Percentiles rank a stretch among this genome's conserved stretches.
Evolutionary conservation across 2,888 invertebrate genomes (phyloP).

Genomic region (Scaptomyza reducta): DNA sequence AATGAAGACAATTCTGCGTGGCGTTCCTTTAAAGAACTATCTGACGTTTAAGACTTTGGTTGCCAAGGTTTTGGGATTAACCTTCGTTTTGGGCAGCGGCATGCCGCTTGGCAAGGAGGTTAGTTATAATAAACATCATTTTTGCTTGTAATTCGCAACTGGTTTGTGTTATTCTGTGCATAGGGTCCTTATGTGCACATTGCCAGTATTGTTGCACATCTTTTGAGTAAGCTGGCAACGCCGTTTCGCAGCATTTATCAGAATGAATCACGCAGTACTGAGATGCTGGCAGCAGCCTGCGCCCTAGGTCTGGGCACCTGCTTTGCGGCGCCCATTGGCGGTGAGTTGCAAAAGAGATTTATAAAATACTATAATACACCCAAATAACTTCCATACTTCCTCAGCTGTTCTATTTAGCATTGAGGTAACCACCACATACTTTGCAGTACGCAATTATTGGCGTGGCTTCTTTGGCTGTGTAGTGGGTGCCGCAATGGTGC

Average conservation of each 20-base stretch:
- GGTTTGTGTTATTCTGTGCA: too few species aligned
- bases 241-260: conserved; percentile 97
- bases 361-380: too few species aligned
- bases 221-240: conserved; percentile 95
- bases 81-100: conserved; percentile 97
- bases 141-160: background rate
- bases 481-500: too few species aligned
- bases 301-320: conserved; percentile 97
- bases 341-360: too few species aligned
- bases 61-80: conserved; percentile 97
- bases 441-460: too few species aligned
- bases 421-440: too few species aligned
- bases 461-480: too few species aligned
- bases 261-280: conserved; percentile 96
- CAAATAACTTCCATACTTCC: too few species aligned
- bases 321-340: conserved; percentile 97
- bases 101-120: conserved; percentile 99
- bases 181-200: conserved; percentile 99
- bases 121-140: conserved; percentile 60
- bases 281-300: conserved; percentile 99
- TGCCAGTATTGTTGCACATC: conserved; percentile 96
- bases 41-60: conserved; percentile 96
- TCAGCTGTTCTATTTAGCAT: too few species aligned
- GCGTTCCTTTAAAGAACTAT: conserved; percentile 98
- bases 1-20: conserved; percentile 99